phyloP scores from a whole-genome alignment of 2,113 vertebrate species.

The Silurus asotus region DNA sequence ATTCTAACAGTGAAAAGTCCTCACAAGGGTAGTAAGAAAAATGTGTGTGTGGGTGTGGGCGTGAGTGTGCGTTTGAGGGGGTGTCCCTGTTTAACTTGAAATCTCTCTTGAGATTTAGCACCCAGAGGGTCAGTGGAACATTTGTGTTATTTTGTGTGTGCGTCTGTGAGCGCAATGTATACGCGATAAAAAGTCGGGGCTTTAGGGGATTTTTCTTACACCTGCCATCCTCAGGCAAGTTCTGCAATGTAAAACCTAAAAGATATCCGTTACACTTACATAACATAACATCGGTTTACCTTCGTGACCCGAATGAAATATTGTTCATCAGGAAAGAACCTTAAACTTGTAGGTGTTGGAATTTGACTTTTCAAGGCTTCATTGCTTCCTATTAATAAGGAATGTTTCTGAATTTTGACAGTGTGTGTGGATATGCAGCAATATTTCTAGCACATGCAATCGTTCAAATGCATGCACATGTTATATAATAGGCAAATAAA shows the following conservation, averaged over 20 bases:
- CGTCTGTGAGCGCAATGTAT: background rate
- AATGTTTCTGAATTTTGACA: background rate
- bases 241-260: background rate
- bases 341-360: background rate
- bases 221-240: slow-evolving; percentile 10
- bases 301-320: background rate
- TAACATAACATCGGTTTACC: background rate
- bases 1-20: too few species aligned
- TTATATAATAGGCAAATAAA: background rate
- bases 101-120: slow-evolving; percentile 35
- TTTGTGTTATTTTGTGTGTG: slow-evolving; percentile 27
- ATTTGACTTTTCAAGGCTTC: background rate
- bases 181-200: slow-evolving; percentile 42
- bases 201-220: slow-evolving; percentile 50
- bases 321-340: background rate
- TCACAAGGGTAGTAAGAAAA: background rate
- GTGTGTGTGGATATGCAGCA: background rate
- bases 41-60: background rate
- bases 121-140: slow-evolving; percentile 41
- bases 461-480: background rate
- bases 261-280: background rate
- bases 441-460: background rate
- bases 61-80: slow-evolving; percentile 22
- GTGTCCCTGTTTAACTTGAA: slow-evolving; percentile 38
- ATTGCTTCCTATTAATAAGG: background rate